Base-by-base conservation (phyloP, 2,888 invertebrate genomes). In the Ophion obscuratus region DNA sequence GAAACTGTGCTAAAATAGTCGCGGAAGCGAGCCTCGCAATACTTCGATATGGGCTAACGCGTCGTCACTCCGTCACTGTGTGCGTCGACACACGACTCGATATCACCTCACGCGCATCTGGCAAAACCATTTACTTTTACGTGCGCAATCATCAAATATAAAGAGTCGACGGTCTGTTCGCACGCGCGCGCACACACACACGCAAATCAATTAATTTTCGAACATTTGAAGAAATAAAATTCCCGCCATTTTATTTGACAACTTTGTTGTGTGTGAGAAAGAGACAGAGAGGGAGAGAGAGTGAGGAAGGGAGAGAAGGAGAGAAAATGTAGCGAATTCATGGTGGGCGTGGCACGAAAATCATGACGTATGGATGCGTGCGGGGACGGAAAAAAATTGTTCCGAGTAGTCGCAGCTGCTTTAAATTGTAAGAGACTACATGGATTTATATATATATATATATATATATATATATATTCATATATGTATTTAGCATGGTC, bases 331-430 rank as follows among this genome's bases (percentile, higher is more conserved):
- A 47, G 47, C n/a, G 24, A 73, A 67, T 85, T 71, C 82, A 84
- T 75, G 2, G 53, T 82, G 82, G 82, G 85, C 80, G 85, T 87
- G 82, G 87, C 82, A 76, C 67, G 57, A 78, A 86, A 84, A 53
- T 20, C 40, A 40, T 59, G 24, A 53, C 24, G n/a, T 27, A 67
- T 53, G 53, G 17, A 53, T 53, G 53, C 53, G 53, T 53, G 17
- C 53, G 14, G 53, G 17, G 17, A 14, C 47, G 14, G 14, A 47
- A 47, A 47, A 53, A 53, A 53, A 14, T 53, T 17, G 53, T 17
- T 53, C 0, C 53, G 53, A 53, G 17, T 17, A 17, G 53, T 17
- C 17, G 4, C 53, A 53, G 17, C 53, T 53, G 53, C 17, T 53
- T 5, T 53, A 53, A 53, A 53, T 53, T 53, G 11, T 53, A 17